phyloP scores from a whole-genome alignment of 2,797 vertebrate genomes.

The Huso huso region DNA sequence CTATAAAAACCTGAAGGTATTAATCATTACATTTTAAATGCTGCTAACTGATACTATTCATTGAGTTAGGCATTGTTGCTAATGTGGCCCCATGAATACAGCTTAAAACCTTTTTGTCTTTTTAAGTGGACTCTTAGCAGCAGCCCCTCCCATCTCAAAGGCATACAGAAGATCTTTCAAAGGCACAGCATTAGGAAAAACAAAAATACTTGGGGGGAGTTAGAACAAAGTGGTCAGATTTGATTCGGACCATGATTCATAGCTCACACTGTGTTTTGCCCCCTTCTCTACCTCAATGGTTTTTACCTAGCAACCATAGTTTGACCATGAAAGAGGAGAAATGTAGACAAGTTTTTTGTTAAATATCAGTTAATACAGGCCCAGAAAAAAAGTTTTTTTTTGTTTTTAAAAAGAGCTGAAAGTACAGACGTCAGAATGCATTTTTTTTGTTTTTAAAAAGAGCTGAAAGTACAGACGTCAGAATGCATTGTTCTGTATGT shows the following conservation, averaged over 20 bases:
- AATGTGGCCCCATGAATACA: conserved; percentile 69
- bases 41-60: conserved; percentile 77
- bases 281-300: conserved; percentile 63
- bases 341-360: no score
- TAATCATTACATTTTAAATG: conserved; percentile 76
- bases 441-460: no score
- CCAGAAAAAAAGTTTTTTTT: no score
- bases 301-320: conserved; percentile 85
- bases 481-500: no score
- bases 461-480: no score
- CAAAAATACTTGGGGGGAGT: conserved; percentile 53
- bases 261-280: conserved; percentile 52
- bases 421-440: no score
- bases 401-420: no score
- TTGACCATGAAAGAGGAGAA: conserved; percentile 25
- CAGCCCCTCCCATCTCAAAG: conserved; percentile 59
- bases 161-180: conserved; percentile 65
- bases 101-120: conserved; percentile 72
- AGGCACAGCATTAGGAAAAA: conserved; percentile 54
- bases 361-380: no score
- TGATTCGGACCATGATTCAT: conserved; percentile 73
- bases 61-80: conserved; percentile 59
- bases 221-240: conserved; percentile 52
- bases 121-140: conserved; percentile 76
- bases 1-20: conserved; percentile 58